Percentiles rank a stretch among this genome's conserved stretches.
These are phyloP conservation scores for Glyptemys insculpta DNA, from an alignment of 2,797 vertebrate species.

Conservation along the genomic window DNA sequence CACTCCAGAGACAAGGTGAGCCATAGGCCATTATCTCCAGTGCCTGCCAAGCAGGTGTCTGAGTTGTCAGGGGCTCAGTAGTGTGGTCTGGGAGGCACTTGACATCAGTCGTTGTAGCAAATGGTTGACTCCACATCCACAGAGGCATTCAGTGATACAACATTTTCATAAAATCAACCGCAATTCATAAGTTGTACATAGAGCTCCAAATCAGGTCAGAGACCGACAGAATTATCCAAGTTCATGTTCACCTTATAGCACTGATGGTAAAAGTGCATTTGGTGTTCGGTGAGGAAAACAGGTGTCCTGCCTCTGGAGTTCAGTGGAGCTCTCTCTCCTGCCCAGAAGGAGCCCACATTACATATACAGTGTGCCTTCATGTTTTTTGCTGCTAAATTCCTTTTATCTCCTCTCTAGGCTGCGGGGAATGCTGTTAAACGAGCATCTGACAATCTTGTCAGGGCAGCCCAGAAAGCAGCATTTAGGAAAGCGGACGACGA, in stretches of 20 bases:
- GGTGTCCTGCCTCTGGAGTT: neutral
- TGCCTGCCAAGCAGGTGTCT: no score
- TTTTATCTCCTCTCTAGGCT: conserved; percentile 80
- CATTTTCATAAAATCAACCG: neutral
- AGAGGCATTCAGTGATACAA: no score
- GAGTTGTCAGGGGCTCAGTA: no score
- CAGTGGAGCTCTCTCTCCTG: neutral
- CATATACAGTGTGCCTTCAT: neutral
- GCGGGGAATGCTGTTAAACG: conserved; percentile 98
- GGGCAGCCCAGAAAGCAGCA: conserved; percentile 96
- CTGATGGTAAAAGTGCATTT: neutral
- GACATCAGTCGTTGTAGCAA: no score
- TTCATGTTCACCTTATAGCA: neutral
- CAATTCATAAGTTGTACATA: neutral
- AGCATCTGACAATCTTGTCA: conserved; percentile 97
- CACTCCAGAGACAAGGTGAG: no score
- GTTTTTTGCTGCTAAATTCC: neutral
- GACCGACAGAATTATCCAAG: neutral
- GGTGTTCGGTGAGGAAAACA: neutral
- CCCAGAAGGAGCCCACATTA: neutral
- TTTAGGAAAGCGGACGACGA: conserved; percentile 96
- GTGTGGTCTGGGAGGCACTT: no score
- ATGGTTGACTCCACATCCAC: no score
- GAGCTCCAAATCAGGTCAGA: neutral
- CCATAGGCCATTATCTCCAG: no score